phyloP scores from a whole-genome alignment of 2,797 vertebrate species.

The Malacoraja senta region DNA sequence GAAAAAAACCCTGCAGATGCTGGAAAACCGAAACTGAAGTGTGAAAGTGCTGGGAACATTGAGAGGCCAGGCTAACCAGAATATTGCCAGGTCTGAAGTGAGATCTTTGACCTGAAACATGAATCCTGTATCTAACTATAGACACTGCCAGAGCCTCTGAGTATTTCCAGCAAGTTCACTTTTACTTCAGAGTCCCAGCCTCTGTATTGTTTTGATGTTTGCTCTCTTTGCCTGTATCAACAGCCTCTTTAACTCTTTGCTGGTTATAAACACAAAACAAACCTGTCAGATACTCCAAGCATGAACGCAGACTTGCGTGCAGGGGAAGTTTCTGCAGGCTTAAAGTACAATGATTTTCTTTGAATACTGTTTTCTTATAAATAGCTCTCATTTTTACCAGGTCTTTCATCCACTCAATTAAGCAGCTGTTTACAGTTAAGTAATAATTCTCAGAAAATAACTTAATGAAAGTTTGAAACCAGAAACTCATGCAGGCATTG shows the following conservation, averaged over 20 bases:
- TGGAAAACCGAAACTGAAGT: too few relatives aligned
- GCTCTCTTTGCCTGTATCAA: background rate
- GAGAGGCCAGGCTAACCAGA: too few relatives aligned
- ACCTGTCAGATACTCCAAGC: too few relatives aligned
- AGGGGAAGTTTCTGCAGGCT: background rate
- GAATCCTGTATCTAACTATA: too few relatives aligned
- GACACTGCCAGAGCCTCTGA: too few relatives aligned
- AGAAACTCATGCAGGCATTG: background rate
- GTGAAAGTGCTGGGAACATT: too few relatives aligned
- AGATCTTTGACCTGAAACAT: too few relatives aligned
- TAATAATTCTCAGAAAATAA: background rate
- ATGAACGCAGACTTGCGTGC: background rate
- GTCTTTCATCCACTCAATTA: conserved; percentile 17
- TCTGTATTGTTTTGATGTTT: too few relatives aligned
- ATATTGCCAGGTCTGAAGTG: too few relatives aligned
- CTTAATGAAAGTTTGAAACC: background rate
- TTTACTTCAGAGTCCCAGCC: too few relatives aligned
- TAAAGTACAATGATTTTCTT: background rate
- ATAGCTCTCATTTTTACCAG: background rate
- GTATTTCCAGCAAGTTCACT: too few relatives aligned
- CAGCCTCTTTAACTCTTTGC: background rate
- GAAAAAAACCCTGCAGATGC: too few relatives aligned
- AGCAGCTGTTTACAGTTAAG: background rate
- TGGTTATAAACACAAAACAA: background rate
- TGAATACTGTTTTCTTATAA: conserved; percentile 3